phyloP scores from a whole-genome alignment of 2,113 vertebrate genomes.

The Cairina moschata region DNA sequence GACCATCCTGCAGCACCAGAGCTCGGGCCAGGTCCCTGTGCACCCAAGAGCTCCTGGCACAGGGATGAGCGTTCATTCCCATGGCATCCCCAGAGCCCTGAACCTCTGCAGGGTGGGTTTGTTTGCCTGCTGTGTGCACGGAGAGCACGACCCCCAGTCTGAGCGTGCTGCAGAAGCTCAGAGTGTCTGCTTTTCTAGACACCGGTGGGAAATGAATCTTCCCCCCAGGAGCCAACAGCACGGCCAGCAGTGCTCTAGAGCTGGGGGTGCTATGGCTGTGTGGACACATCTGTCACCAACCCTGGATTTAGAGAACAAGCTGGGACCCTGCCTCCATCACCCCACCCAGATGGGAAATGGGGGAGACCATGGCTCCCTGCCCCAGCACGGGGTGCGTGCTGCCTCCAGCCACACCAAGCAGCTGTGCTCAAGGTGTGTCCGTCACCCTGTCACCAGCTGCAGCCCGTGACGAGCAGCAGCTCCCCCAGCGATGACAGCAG shows the following conservation, averaged over 20 bases:
- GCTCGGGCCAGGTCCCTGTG: neutral
- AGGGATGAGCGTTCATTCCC: neutral
- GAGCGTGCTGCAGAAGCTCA: neutral
- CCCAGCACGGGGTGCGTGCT: neutral
- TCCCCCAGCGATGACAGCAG: conserved; percentile 11
- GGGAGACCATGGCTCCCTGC: neutral
- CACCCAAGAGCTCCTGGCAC: neutral
- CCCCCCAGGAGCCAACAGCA: neutral
- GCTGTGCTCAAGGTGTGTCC: neutral
- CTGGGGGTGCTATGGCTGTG: accelerated
- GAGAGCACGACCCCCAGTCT: neutral
- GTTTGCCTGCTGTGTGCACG: neutral
- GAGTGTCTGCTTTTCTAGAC: neutral
- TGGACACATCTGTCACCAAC: neutral
- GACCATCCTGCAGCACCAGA: neutral
- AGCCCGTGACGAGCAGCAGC: neutral
- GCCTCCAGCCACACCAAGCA: neutral
- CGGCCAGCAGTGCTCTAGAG: neutral
- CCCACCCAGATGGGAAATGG: neutral
- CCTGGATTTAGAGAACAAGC: neutral
- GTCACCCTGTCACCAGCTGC: conserved; percentile 7
- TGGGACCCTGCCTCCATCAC: neutral
- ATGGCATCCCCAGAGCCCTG: no score
- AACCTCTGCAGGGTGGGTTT: neutral
- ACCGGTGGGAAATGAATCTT: neutral